phyloP scores from a whole-genome alignment of 2,797 vertebrate genomes.

The Lagodon rhomboides region DNA sequence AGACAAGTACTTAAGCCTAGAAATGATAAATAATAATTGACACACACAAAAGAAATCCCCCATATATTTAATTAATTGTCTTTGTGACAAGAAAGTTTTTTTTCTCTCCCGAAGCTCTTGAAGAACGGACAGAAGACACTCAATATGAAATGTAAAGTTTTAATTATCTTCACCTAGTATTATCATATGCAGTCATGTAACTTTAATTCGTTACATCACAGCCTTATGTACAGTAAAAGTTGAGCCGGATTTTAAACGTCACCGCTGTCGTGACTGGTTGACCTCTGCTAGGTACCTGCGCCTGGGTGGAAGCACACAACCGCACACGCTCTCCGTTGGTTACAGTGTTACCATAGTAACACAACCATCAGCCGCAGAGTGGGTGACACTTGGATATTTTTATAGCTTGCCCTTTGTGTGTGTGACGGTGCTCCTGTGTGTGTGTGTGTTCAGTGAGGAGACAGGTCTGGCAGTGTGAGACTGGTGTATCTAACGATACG shows the following conservation, averaged over 20 bases:
- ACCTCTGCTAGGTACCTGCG: conserved; percentile 64
- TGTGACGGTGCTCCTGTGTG: conserved; percentile 21
- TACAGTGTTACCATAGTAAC: conserved; percentile 78
- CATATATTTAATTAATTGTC: no score
- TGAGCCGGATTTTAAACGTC: conserved; percentile 10
- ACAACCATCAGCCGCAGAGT: conserved; percentile 67
- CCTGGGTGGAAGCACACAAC: conserved; percentile 34
- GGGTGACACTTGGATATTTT: conserved; percentile 77
- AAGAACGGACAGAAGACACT: no score
- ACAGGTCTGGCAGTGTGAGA: conserved; percentile 37
- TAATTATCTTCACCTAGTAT: no score
- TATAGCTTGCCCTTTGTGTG: conserved; percentile 70
- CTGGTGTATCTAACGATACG: conserved; percentile 1
- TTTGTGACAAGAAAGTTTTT: no score
- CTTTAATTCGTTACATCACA: no score
- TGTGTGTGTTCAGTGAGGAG: conserved; percentile 42
- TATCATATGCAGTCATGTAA: no score
- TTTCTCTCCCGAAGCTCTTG: no score
- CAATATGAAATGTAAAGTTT: no score
- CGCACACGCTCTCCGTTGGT: conserved; percentile 55
- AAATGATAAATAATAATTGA: no score
- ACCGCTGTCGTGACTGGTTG: conserved; percentile 55
- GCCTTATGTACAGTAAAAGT: not conserved
- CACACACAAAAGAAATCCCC: no score
- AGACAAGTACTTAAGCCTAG: no score